These are phyloP conservation scores for Gerris buenoi DNA, from an alignment of 1,140 invertebrate genomes.

Conservation along the genomic window DNA sequence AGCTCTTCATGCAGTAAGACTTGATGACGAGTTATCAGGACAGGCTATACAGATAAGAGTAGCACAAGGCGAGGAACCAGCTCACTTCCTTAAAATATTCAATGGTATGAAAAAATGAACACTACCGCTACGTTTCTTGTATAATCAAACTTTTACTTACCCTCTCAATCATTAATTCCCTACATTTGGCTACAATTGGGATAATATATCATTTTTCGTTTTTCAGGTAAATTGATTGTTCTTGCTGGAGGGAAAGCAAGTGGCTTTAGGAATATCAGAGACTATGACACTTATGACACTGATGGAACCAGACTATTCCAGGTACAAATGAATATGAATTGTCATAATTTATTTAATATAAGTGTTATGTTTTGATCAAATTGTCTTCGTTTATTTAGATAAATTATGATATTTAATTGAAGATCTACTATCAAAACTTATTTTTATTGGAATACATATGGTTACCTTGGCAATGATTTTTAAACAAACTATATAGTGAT, in stretches of 20 bases:
- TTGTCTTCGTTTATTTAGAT: slow-evolving; percentile 1
- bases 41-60: slow-evolving; percentile 48
- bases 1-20: slow-evolving; percentile 41
- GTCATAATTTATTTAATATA: background rate
- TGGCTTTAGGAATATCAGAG: slow-evolving; percentile 40
- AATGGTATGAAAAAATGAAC: too few relatives aligned
- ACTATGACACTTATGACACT: slow-evolving; percentile 44
- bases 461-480: too few relatives aligned
- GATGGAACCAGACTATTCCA: slow-evolving; percentile 46
- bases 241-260: slow-evolving; percentile 44
- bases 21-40: slow-evolving; percentile 43
- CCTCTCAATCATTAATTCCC: too few relatives aligned
- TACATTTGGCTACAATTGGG: too few relatives aligned
- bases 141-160: too few relatives aligned
- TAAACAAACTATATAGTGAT: too few relatives aligned
- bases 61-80: slow-evolving; percentile 53
- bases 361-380: background rate
- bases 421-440: too few relatives aligned
- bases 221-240: slow-evolving; percentile 39
- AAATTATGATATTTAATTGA: too few relatives aligned
- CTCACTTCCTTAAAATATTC: slow-evolving; percentile 62
- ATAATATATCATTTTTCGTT: too few relatives aligned
- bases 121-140: too few relatives aligned
- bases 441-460: too few relatives aligned
- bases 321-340: slow-evolving; percentile 28